These are phyloP conservation scores for Pelusios castaneus DNA, from an alignment of 2,113 vertebrate species.

Conservation along the genomic window DNA sequence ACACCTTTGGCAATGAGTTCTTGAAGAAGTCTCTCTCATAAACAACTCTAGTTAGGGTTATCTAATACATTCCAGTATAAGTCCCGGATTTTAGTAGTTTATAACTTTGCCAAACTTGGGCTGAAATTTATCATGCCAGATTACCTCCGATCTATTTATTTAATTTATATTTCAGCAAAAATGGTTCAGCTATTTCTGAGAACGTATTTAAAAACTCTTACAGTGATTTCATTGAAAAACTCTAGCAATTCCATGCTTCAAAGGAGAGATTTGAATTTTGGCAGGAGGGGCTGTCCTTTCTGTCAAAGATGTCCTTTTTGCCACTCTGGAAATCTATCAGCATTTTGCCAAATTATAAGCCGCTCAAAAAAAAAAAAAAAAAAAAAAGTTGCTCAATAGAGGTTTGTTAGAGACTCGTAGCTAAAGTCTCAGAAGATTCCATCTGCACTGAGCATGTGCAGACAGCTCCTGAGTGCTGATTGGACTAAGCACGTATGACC, in stretches of 20 bases:
- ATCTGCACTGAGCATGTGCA: background rate
- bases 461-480: background rate
- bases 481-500: background rate
- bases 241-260: too few relatives aligned
- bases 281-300: too few relatives aligned
- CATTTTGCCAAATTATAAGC: background rate
- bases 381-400: background rate
- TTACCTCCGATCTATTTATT: background rate
- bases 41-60: background rate
- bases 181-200: background rate
- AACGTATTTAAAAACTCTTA: background rate
- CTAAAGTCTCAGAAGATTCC: background rate
- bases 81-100: background rate
- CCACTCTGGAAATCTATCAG: background rate
- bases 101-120: background rate
- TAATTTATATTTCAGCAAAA: background rate
- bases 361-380: background rate
- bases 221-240: too few relatives aligned
- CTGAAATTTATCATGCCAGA: background rate
- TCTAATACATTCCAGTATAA: background rate
- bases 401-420: background rate
- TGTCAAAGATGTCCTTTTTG: background rate
- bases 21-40: background rate
- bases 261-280: too few relatives aligned
- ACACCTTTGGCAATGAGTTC: background rate